Conservation (phyloP, 1,140 invertebrate species). For the Papilio glaucus region DNA sequence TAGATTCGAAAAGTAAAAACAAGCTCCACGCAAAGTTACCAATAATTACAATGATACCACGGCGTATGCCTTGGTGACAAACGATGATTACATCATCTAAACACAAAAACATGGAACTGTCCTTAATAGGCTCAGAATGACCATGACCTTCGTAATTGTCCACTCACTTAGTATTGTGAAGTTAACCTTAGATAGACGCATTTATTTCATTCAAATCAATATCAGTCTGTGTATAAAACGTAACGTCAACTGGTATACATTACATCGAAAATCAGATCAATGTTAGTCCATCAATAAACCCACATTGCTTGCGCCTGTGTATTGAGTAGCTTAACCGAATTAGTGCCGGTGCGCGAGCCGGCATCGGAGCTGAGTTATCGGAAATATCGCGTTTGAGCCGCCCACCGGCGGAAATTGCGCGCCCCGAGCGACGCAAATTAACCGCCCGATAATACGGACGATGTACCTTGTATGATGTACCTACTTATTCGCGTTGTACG, state of each 20-base stretch:
- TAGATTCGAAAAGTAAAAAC: too few relatives aligned
- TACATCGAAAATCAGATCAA: not conserved
- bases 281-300: constrained; percentile 32
- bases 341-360: constrained; percentile 25
- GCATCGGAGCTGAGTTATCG: constrained; percentile 31
- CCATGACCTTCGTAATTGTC: too few relatives aligned
- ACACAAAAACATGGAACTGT: too few relatives aligned
- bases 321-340: constrained; percentile 29
- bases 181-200: too few relatives aligned
- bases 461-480: not conserved
- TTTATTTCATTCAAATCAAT: not conserved
- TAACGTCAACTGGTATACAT: not conserved
- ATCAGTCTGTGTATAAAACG: not conserved
- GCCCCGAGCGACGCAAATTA: constrained; percentile 31
- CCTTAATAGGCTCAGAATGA: too few relatives aligned
- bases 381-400: constrained; percentile 34
- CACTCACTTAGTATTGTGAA: too few relatives aligned
- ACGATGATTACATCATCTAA: too few relatives aligned
- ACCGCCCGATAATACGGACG: constrained; percentile 26
- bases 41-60: too few relatives aligned
- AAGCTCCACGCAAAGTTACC: too few relatives aligned
- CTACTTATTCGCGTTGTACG: not conserved
- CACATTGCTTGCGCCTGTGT: not conserved
- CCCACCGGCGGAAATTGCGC: constrained; percentile 33
- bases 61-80: too few relatives aligned